Evolutionary conservation across 2,113 vertebrate species (phyloP), one percentile per base, ranked within the genome.

Genomic region (Cinclus mexicanus): DNA sequence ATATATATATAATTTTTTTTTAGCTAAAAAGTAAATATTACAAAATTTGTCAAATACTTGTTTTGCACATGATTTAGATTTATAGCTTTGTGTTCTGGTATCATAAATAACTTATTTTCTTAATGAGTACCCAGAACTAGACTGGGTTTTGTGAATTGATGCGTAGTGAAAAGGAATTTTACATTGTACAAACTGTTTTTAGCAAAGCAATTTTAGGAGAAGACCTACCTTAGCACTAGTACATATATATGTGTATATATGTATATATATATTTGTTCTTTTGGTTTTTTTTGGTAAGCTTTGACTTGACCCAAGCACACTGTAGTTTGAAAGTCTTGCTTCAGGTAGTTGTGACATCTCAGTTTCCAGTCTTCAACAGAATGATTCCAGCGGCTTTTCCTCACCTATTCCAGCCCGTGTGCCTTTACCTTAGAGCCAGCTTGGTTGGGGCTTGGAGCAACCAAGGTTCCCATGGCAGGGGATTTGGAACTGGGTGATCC

Each of bases 401-500:
- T 49, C 24, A 33, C 6, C 28, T n/a, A 0, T 50, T 74, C 44
- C 47, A 59, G 16, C 28, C 47, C 3, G 0, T 15, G 18, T 17
- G 4, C n/a, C 19, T 10, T 3, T 35, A 8, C 12, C 28, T 7
- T 15, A 26, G 35, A 35, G 23, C 29, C 46, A 75, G 16, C 28
- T 31, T 60, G n/a, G 47, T 19, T 47, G 24, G 61, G 29, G 11
- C 55, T 76, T 60, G 53, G n/a, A 23, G 24, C n/a, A 47, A 2
- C 46, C 55, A 14, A 53, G 20, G 6, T 18, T 39, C 20, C 10
- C 14, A 11, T 15, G 14, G 35, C 35, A 42, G 9, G 10, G n/a
- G 3, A 3, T 63, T 33, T 63, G 56, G 41, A 28, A 11, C 31
- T 29, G 23, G 31, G 4, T 69, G 31, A 11, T 42, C 71, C 63